Base-by-base conservation (phyloP, 2,888 invertebrate genomes). In the Corbicula japonica region DNA sequence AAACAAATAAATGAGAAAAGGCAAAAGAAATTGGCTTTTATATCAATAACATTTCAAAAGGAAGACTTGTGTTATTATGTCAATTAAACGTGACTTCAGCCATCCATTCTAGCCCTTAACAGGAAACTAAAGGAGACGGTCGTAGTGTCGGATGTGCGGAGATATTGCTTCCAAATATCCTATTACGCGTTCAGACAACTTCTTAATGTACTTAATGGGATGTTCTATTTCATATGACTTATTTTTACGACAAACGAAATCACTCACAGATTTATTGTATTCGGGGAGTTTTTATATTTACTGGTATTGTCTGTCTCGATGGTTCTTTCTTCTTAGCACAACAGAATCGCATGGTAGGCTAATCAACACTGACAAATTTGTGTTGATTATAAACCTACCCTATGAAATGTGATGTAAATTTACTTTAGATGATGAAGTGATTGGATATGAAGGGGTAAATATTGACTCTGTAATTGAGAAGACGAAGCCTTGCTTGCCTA, bases 391-490 rank as follows among this genome's bases (percentile, higher is more conserved):
- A 77, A 70, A 50, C 54, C 58, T 50, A 76, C 56, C 54, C 50
- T 48, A 54, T 50, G 61, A 68, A 81, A 81, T 81, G 63, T 71
- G 74, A 77, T 71, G 76, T 70, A 81, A 81, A 81, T 81, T 81
- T 81, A 77, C 75, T 77, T 81, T 68, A 77, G 77, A 77, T 81
- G 74, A 74, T 56, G n/a, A n/a, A n/a, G 61, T 58, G 30, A 35
- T 68, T 30, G 38, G 38, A 73, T 73, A 66, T 44, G 38, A 52
- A 56, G 66, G 75, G 54, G 70, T 63, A 76, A 77, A 77, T 81
- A 77, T 81, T 81, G 66, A 66, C 66, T 35, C 26, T 38, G 54
- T 41, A 23, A 52, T 18, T 26, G 5, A 28, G 52, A 18, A 52
- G 52, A 30, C 28, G 23, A 52, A 12, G 32, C 32, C 18, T 5